Conservation (phyloP, 2,888 invertebrate genomes). For the Anodontia alba region DNA sequence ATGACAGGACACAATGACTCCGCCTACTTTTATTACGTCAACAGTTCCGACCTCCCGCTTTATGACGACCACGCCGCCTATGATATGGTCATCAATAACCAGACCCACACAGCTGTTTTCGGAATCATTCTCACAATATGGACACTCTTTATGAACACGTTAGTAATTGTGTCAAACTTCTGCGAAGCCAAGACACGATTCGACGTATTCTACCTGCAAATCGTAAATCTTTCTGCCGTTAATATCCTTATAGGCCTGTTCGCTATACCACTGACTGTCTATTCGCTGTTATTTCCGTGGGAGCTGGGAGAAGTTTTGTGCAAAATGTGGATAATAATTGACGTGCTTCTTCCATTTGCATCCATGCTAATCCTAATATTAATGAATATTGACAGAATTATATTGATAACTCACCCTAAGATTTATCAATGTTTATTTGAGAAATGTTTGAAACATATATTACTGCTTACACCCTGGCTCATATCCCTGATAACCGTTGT, state of each 20-base stretch:
- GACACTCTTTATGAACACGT: slow-evolving; percentile 34
- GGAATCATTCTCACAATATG: slow-evolving; percentile 35
- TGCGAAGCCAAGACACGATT: slow-evolving; percentile 11
- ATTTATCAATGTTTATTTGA: slow-evolving; percentile 42
- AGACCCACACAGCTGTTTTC: slow-evolving; percentile 34
- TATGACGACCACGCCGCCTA: background rate
- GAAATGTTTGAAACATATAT: slow-evolving; percentile 38
- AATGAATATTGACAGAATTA: slow-evolving; percentile 46
- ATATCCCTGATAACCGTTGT: slow-evolving; percentile 38
- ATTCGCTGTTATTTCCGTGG: slow-evolving; percentile 51
- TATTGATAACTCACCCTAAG: slow-evolving; percentile 32
- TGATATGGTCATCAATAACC: slow-evolving; percentile 6
- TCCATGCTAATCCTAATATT: slow-evolving; percentile 39
- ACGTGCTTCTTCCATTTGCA: slow-evolving; percentile 49
- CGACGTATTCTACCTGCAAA: slow-evolving; percentile 42
- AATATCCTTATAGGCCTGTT: slow-evolving; percentile 44
- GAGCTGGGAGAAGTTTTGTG: slow-evolving; percentile 49
- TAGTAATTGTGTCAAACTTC: slow-evolving; percentile 34
- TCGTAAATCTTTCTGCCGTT: slow-evolving; percentile 46
- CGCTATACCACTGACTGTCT: slow-evolving; percentile 51
- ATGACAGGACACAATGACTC: too few species aligned
- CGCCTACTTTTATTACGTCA: background rate
- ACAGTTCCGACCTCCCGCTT: background rate
- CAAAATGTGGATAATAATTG: slow-evolving; percentile 41
- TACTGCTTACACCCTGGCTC: slow-evolving; percentile 52